A percentile compares a stretch with the other conserved stretches of the same genome.
These are phyloP conservation scores for Littorina saxatilis DNA, from an alignment of 1,140 invertebrate genomes.

Conservation along the genomic window DNA sequence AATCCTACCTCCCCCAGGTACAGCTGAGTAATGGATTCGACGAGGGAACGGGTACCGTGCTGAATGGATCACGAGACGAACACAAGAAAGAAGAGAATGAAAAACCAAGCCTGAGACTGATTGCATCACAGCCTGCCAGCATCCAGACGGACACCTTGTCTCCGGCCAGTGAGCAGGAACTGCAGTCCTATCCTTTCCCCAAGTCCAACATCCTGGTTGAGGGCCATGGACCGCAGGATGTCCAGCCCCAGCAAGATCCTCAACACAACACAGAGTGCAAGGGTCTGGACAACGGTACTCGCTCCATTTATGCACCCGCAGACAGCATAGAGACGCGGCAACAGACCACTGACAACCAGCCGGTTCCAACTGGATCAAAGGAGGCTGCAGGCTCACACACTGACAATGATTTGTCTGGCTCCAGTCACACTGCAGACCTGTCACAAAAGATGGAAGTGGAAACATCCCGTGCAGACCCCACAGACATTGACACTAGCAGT, in stretches of 20 bases:
- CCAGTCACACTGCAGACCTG: too few relatives aligned
- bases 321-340: background rate
- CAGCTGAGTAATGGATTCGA: background rate
- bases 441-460: too few relatives aligned
- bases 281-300: background rate
- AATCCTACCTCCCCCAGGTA: constrained; percentile 14
- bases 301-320: background rate
- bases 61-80: background rate
- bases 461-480: too few relatives aligned
- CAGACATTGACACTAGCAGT: too few relatives aligned
- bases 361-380: background rate
- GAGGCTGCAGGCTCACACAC: too few relatives aligned
- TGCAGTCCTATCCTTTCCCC: constrained; percentile 43
- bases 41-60: background rate
- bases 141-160: constrained; percentile 53
- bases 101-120: constrained; percentile 14
- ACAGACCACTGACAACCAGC: background rate
- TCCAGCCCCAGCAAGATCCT: too few relatives aligned
- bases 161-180: constrained; percentile 46
- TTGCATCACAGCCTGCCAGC: constrained; percentile 46
- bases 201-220: constrained; percentile 51
- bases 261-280: background rate
- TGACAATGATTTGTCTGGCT: too few relatives aligned
- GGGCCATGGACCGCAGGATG: constrained; percentile 49
- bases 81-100: background rate